Percentiles rank a stretch among this genome's conserved stretches.
Evolutionary conservation across 2,797 vertebrate genomes (phyloP).

Genomic region (Bradypodion pumilum): DNA sequence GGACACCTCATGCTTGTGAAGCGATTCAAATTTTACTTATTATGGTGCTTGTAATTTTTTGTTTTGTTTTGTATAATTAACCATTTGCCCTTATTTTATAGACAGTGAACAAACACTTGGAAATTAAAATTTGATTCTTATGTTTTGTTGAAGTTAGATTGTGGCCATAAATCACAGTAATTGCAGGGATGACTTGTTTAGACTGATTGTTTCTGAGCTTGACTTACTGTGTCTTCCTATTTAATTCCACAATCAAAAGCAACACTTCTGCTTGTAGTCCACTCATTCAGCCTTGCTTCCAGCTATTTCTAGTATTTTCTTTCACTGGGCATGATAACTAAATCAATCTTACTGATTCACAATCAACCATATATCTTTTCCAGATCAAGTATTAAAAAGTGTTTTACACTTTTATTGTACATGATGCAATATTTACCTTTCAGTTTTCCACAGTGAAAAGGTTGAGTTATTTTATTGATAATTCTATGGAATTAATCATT

Average conservation of each 20-base stretch:
- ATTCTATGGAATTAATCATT: too few relatives aligned
- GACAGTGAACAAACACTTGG: conserved; percentile 16
- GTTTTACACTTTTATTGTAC: too few relatives aligned
- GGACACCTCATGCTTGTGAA: conserved; percentile 4
- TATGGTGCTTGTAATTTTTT: conserved; percentile 26
- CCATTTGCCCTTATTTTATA: conserved; percentile 7
- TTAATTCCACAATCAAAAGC: background rate
- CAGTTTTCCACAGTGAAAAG: too few relatives aligned
- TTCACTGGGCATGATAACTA: background rate
- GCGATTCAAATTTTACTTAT: background rate
- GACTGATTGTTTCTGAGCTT: conserved; percentile 30
- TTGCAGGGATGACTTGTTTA: conserved; percentile 6
- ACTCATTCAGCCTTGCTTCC: background rate
- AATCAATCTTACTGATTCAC: too few relatives aligned
- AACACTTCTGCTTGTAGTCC: background rate
- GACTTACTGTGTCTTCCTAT: background rate
- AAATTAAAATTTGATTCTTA: conserved; percentile 28
- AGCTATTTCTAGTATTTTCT: background rate
- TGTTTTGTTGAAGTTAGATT: conserved; percentile 26
- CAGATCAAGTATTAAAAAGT: too few relatives aligned
- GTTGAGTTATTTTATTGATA: too few relatives aligned
- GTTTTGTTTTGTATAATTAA: conserved; percentile 31
- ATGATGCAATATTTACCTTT: too few relatives aligned
- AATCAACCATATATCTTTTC: too few relatives aligned
- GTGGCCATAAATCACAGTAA: conserved; percentile 20